Evolutionary conservation across 2,797 vertebrate species (phyloP).

Genomic region (Sebastes itinus): DNA sequence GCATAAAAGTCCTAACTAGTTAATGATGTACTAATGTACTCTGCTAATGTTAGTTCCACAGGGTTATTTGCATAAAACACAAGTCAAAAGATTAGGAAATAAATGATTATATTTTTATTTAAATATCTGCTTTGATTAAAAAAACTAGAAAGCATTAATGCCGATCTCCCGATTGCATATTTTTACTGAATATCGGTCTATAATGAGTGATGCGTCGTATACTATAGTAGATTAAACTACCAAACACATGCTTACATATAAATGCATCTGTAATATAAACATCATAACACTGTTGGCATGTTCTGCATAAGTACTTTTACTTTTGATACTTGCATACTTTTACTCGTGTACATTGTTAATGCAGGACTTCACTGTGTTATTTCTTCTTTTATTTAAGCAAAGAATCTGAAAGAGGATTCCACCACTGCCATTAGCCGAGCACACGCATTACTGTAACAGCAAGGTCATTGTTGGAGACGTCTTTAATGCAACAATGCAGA

Average conservation of each 20-base stretch:
- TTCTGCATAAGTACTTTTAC: not conserved
- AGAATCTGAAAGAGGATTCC: not conserved
- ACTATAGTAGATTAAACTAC: not conserved
- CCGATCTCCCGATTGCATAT: too few relatives aligned
- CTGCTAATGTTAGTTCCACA: too few relatives aligned
- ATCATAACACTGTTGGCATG: not conserved
- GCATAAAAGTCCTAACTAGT: too few relatives aligned
- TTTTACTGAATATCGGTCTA: not conserved
- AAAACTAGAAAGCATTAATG: too few relatives aligned
- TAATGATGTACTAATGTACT: too few relatives aligned
- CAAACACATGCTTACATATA: not conserved
- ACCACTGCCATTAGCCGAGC: not conserved
- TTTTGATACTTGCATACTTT: not conserved
- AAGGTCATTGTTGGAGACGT: constrained; percentile 57
- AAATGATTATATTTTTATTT: too few relatives aligned
- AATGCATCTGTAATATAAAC: not conserved
- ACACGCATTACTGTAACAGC: constrained; percentile 39
- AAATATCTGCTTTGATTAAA: too few relatives aligned
- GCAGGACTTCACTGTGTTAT: not conserved
- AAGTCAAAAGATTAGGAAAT: too few relatives aligned
- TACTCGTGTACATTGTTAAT: not conserved
- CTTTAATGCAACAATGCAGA: constrained; percentile 60
- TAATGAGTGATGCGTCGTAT: not conserved
- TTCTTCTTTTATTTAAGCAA: not conserved
- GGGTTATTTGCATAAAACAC: too few relatives aligned